These are phyloP conservation scores for Archivesica marissinica DNA, from an alignment of 1,140 invertebrate genomes.

Conservation along the genomic window DNA sequence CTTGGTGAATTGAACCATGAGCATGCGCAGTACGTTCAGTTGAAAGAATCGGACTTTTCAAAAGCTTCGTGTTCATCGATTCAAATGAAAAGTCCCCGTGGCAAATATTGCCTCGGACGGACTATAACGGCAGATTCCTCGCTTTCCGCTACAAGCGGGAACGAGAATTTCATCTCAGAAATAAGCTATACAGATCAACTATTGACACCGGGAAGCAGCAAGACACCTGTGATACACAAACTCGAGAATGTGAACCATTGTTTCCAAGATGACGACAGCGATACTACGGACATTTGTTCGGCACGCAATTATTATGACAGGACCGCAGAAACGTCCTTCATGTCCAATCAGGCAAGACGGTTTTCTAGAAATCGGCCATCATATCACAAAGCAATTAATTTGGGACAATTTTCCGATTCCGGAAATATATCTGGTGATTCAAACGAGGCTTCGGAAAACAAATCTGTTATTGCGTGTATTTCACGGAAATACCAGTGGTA, in stretches of 20 bases:
- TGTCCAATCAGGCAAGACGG: not conserved
- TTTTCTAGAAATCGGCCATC: constrained; percentile 31
- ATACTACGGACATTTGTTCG: not conserved
- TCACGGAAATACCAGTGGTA: constrained; percentile 74
- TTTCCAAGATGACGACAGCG: constrained; percentile 31
- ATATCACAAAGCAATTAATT: constrained; percentile 26
- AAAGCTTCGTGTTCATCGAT: not conserved
- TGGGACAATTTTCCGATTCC: not conserved
- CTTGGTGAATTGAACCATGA: not conserved
- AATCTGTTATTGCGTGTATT: constrained; percentile 2
- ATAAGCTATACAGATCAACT: constrained; percentile 9
- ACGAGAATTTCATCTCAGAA: not conserved
- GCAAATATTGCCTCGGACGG: not conserved
- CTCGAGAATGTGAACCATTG: constrained; percentile 13
- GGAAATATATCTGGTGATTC: not conserved
- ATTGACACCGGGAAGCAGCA: not conserved
- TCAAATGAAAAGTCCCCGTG: not conserved
- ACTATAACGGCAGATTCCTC: constrained; percentile 9
- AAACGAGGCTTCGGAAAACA: not conserved
- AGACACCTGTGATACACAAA: not conserved
- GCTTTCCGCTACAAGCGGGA: not conserved
- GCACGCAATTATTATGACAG: not conserved
- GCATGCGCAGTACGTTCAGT: constrained; percentile 2
- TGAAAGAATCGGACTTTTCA: not conserved
- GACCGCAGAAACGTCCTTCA: constrained; percentile 5